Conservation (phyloP, 2,888 invertebrate species). For the Ligdia adustata region DNA sequence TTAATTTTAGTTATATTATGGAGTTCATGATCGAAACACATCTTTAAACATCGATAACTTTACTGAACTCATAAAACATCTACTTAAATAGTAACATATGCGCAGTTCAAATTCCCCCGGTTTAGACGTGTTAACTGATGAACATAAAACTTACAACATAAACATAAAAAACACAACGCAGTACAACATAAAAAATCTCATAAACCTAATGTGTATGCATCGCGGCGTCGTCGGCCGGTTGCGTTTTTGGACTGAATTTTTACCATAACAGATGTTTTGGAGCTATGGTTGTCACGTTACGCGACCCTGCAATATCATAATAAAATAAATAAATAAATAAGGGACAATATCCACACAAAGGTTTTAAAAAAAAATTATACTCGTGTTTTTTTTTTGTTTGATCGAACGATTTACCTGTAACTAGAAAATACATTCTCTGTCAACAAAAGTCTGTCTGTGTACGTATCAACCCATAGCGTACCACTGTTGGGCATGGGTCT, state of each 20-base stretch:
- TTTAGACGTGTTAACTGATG: constrained; percentile 25
- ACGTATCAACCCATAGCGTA: too few relatives aligned
- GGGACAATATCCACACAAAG: too few relatives aligned
- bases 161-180: constrained; percentile 22
- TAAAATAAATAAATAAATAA: too few relatives aligned
- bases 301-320: not conserved
- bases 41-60: constrained; percentile 10
- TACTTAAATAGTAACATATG: constrained; percentile 17
- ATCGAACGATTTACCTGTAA: too few relatives aligned
- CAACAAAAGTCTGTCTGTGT: too few relatives aligned
- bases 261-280: constrained; percentile 4
- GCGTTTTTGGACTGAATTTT: constrained; percentile 30
- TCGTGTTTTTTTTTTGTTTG: too few relatives aligned
- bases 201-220: constrained; percentile 27
- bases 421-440: too few relatives aligned
- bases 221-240: too few relatives aligned
- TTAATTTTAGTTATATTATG: too few relatives aligned
- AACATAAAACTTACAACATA: constrained; percentile 9
- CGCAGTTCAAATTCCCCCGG: constrained; percentile 3
- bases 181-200: constrained; percentile 25
- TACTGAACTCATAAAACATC: not conserved
- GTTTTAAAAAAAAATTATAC: too few relatives aligned
- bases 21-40: too few relatives aligned
- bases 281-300: constrained; percentile 21
- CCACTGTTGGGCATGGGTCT: too few relatives aligned